A percentile compares a stretch with the other conserved stretches of the same genome.
phyloP scores from a whole-genome alignment of 1,140 invertebrate genomes.

The Octopus sinensis region DNA sequence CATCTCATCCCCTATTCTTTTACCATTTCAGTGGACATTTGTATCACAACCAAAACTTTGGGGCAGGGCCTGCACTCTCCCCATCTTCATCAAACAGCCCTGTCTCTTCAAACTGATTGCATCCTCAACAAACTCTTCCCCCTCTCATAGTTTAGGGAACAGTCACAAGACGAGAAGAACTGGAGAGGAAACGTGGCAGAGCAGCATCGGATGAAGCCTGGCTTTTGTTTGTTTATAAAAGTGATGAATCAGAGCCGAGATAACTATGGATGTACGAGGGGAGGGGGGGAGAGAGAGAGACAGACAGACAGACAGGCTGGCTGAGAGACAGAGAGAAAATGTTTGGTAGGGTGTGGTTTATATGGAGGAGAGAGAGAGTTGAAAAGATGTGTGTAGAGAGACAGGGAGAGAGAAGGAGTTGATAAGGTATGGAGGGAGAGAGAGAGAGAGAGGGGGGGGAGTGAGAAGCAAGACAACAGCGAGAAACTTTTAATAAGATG shows the following conservation, averaged over 20 bases:
- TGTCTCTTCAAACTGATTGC: too few species aligned
- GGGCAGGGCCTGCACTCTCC: too few species aligned
- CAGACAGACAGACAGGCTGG: constrained; percentile 20
- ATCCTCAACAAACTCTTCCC: too few species aligned
- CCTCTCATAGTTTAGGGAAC: too few species aligned
- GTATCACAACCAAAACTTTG: too few species aligned
- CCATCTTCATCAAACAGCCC: too few species aligned
- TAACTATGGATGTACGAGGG: constrained; percentile 8
- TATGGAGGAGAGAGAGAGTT: constrained; percentile 21
- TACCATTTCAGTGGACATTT: too few species aligned
- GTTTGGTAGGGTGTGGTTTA: constrained; percentile 15
- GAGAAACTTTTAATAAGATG: background rate
- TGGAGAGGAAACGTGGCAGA: too few species aligned
- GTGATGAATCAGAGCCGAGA: background rate
- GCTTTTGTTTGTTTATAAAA: background rate
- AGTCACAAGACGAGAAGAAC: too few species aligned
- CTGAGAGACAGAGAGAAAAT: constrained; percentile 19
- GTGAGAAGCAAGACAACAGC: constrained; percentile 17
- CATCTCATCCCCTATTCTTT: too few species aligned
- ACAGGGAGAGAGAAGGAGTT: constrained; percentile 23
- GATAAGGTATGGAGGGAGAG: constrained; percentile 20
- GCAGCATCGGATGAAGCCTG: too few species aligned
- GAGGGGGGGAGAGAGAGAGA: constrained; percentile 25
- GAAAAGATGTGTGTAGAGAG: constrained; percentile 18
- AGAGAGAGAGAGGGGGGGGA: constrained; percentile 20